Base-by-base conservation (phyloP, 2,113 vertebrate species). In the Cavia porcellus region DNA sequence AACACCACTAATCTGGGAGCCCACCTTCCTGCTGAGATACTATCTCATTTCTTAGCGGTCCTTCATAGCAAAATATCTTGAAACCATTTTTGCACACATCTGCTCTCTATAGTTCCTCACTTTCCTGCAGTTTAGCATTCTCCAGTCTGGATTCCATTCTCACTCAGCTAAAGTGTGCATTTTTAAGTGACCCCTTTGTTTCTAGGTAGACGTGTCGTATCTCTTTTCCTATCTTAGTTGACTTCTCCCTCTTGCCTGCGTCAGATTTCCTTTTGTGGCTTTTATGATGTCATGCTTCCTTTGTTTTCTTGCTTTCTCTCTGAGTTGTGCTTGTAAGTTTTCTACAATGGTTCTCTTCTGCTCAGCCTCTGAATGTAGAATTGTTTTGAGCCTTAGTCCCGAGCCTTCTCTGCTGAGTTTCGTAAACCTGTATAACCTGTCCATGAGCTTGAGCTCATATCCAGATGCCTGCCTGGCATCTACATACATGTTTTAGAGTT, bases 111-210 rank as follows among this genome's bases (percentile, higher is more conserved):
- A 55, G 0, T 28, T 82, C 10, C 25, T 42, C 38, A 13, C 0
- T 24, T 42, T 75, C 10, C 7, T 30, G 35, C n/a, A 32, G 0
- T n/a, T 82, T 28, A 8, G 0, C 24, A 19, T 4, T 24, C n/a
- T 47, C 83, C 24, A 79, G 0, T 59, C 45, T 32, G 62, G 52
- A 62, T 80, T 68, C 80, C 0, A 0, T 80, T 47, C 70, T 35
- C 47, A 47, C 52, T 47, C 14, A 12, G 19, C 50, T 45, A 32
- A 80, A 45, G 77, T 30, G 28, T 24, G 13, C 19, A 7, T 66
- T 15, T 55, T 14, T 57, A 80, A 70, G 55, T 64, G 61, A 47
- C 61, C n/a, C 0, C 30, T 86, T 74, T 57, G 61, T 79, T 87
- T 79, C 83, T 38, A 64, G 25, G 24, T 38, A 1, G 45, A 75